Evolutionary conservation across 2,888 invertebrate species (phyloP).

Genomic region (Phyllotreta striolata): DNA sequence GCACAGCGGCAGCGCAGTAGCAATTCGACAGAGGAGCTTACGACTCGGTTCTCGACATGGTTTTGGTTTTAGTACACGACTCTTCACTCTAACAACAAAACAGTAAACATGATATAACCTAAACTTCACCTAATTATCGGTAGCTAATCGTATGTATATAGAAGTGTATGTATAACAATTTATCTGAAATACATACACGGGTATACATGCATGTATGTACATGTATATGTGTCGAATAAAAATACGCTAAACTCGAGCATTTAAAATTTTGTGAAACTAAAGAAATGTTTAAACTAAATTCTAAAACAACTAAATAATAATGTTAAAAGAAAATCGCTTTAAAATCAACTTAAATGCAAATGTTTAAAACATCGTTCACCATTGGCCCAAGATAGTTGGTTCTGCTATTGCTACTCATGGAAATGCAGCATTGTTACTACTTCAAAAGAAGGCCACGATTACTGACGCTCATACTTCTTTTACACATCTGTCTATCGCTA

Average conservation of each 20-base stretch:
- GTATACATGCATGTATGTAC: constrained; percentile 56
- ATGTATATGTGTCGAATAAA: constrained; percentile 41
- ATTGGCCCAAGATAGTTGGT: constrained; percentile 56
- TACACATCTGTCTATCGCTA: constrained; percentile 62
- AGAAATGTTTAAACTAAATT: constrained; percentile 40
- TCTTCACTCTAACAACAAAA: constrained; percentile 60
- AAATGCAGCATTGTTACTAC: constrained; percentile 60
- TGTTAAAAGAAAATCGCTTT: constrained; percentile 39
- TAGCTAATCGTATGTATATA: constrained; percentile 58
- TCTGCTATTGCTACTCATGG: constrained; percentile 55
- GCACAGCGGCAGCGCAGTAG: constrained; percentile 59
- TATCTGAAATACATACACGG: constrained; percentile 23
- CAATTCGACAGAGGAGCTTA: constrained; percentile 56
- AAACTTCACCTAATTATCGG: constrained; percentile 54
- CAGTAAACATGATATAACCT: constrained; percentile 61
- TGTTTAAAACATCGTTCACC: constrained; percentile 50
- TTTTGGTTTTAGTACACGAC: constrained; percentile 59
- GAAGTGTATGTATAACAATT: constrained; percentile 57
- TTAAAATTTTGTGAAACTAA: constrained; percentile 43
- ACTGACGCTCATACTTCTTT: constrained; percentile 60
- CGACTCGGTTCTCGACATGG: constrained; percentile 52
- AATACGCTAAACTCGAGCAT: constrained; percentile 36
- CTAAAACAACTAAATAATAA: constrained; percentile 42
- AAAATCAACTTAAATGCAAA: constrained; percentile 41
- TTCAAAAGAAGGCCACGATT: constrained; percentile 59